Percentiles rank a stretch among this genome's conserved stretches.
Conservation (phyloP, 2,888 invertebrate genomes). For the Xylota sylvarum region DNA sequence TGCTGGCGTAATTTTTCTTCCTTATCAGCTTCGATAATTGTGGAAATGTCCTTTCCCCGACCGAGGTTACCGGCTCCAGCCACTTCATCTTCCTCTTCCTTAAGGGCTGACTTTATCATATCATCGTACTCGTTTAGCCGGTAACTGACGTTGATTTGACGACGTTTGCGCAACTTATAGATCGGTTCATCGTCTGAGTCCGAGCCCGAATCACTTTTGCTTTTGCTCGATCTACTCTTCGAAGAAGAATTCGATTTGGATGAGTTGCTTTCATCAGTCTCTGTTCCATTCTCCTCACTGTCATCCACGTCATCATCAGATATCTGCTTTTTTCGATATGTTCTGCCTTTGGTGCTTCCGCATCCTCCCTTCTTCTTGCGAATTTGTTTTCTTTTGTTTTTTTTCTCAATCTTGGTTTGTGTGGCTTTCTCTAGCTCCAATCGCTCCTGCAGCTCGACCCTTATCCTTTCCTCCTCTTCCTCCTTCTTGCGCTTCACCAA, state of each 20-base stretch:
- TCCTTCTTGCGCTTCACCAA: conserved; percentile 86
- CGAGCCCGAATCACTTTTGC: conserved; percentile 78
- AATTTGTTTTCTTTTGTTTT: conserved; percentile 61
- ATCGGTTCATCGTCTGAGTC: conserved; percentile 89
- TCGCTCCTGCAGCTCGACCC: conserved; percentile 79
- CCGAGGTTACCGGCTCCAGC: conserved; percentile 93
- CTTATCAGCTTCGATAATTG: conserved; percentile 92
- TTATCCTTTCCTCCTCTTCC: conserved; percentile 80
- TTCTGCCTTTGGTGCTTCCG: neutral
- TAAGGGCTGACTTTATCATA: conserved; percentile 96
- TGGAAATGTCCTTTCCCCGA: conserved; percentile 96
- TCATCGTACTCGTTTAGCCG: conserved; percentile 97
- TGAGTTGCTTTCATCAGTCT: conserved; percentile 78
- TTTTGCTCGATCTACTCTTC: conserved; percentile 78
- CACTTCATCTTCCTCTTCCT: conserved; percentile 90
- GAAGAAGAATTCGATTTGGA: conserved; percentile 78
- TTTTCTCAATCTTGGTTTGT: conserved; percentile 79
- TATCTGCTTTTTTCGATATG: conserved; percentile 27
- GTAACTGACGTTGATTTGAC: conserved; percentile 92
- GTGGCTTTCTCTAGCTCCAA: conserved; percentile 83
- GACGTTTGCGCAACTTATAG: conserved; percentile 93
- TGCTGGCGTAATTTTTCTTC: conserved; percentile 86
- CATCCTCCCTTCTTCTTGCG: conserved; percentile 76
- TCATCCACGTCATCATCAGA: conserved; percentile 60
- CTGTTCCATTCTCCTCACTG: conserved; percentile 75